These are phyloP conservation scores for Neodiprion lecontei DNA, from an alignment of 1,140 invertebrate genomes.

Conservation along the genomic window DNA sequence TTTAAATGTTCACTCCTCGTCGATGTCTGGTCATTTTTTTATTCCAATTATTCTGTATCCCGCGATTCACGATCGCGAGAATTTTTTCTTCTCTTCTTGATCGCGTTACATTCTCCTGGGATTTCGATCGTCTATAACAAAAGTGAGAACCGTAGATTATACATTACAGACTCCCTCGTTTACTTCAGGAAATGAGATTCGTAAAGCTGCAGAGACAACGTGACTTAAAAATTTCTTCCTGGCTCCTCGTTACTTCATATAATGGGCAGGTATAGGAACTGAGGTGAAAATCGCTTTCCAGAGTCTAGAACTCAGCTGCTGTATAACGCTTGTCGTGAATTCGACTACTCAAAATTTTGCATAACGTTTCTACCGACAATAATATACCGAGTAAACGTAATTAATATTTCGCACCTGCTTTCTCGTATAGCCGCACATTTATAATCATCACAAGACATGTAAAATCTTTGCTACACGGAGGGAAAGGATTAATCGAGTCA, in stretches of 20 bases:
- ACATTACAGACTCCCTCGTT: background rate
- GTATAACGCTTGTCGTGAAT: too few relatives aligned
- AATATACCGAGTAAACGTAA: too few relatives aligned
- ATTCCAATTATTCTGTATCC: background rate
- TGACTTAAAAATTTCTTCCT: background rate
- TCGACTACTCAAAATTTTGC: too few relatives aligned
- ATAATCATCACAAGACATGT: too few relatives aligned
- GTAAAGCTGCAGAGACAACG: background rate
- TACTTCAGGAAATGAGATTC: conserved; percentile 1
- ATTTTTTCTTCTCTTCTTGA: background rate
- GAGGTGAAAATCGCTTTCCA: background rate
- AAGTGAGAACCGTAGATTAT: background rate
- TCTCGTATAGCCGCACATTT: too few relatives aligned
- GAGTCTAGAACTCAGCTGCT: background rate
- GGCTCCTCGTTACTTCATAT: background rate
- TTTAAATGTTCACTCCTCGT: too few relatives aligned
- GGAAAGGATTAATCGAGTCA: too few relatives aligned
- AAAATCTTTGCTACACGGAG: too few relatives aligned
- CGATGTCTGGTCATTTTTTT: too few relatives aligned
- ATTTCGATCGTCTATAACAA: background rate
- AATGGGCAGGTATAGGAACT: background rate
- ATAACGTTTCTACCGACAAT: too few relatives aligned
- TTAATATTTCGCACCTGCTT: too few relatives aligned
- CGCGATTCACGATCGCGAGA: background rate
- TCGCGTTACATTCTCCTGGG: background rate